Evolutionary conservation across 2,888 invertebrate genomes (phyloP).

Genomic region (Drosophila putrida): DNA sequence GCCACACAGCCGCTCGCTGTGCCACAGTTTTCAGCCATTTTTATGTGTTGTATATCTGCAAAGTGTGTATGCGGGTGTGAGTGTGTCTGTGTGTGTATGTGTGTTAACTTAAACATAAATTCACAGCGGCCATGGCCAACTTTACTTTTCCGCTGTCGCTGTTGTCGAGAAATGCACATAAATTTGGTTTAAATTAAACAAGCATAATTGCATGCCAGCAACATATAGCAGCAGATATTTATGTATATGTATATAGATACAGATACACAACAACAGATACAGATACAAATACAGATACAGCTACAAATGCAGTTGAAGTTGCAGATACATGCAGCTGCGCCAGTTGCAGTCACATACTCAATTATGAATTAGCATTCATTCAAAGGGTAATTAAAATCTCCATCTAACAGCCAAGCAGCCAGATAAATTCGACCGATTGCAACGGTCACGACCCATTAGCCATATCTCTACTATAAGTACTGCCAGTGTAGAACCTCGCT

Average conservation of each 20-base stretch:
- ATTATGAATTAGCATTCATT: conserved; percentile 82
- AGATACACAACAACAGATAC: conserved; percentile 16
- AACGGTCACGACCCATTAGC: conserved; percentile 61
- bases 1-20: conserved; percentile 54
- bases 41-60: conserved; percentile 47
- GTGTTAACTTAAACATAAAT: conserved; percentile 48
- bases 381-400: conserved; percentile 82
- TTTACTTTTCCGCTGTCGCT: conserved; percentile 54
- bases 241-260: not conserved
- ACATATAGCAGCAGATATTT: not conserved
- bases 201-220: conserved; percentile 67
- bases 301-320: conserved; percentile 14
- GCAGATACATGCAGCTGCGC: conserved; percentile 31
- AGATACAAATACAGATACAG: conserved; percentile 7
- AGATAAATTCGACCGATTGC: conserved; percentile 26
- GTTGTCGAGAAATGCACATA: conserved; percentile 58
- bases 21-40: conserved; percentile 52
- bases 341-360: conserved; percentile 70
- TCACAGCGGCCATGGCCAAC: conserved; percentile 54
- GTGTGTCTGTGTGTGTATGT: conserved; percentile 6
- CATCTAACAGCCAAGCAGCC: conserved; percentile 50
- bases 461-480: conserved; percentile 52
- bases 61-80: not conserved
- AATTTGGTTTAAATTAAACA: conserved; percentile 73
- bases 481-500: conserved; percentile 8